Evolutionary conservation across 2,797 vertebrate genomes (phyloP), one percentile per base, ranked within the genome.

Genomic region (Mormyrops boulengeri): DNA sequence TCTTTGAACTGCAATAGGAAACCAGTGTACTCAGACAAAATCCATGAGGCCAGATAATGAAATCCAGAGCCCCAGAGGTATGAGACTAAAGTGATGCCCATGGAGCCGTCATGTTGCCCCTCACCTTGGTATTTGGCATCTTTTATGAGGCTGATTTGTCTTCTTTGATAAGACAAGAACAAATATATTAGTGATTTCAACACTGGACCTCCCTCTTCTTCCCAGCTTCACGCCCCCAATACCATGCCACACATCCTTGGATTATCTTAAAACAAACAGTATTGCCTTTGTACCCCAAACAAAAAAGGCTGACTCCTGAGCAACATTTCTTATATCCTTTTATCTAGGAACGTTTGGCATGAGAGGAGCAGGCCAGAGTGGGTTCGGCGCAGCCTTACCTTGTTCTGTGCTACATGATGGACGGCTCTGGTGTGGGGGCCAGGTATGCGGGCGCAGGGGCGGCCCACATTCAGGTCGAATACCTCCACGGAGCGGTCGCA

Each of bases 351-450:
- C 55, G 30, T 44, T 53, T 82, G 73, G 73, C 8, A 53, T 2
- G 73, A 89, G 88, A 53, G 50, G 4, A n/a, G 73, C 73, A 80
- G 38, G 38, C 17, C 17, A 44, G 73, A 80, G 38, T 44, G 73
- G 44, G 38, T 44, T 80, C 11, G 17, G 38, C 44, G 73, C 38
- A 44, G 38, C 50, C 93, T 94, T 92, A 98, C 98, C 94, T 97
- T 97, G 91, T 98, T 99, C 91, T 98, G 97, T 89, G 95, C 94
- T 85, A 99, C 96, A 88, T 97, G 97, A 92, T 98, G 96, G 88
- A 95, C 73, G 2, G 96, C 93, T 96, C 95, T 95, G 41, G 94
- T 92, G 92, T 98, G 98, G 93, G 93, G 96, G 91, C 97, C 96
- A 0, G 92, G 93, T 88, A 97, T 93, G 90, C 94, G 85, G 2